Conservation (phyloP, 2,888 invertebrate species). For the Oscheius sp. region DNA sequence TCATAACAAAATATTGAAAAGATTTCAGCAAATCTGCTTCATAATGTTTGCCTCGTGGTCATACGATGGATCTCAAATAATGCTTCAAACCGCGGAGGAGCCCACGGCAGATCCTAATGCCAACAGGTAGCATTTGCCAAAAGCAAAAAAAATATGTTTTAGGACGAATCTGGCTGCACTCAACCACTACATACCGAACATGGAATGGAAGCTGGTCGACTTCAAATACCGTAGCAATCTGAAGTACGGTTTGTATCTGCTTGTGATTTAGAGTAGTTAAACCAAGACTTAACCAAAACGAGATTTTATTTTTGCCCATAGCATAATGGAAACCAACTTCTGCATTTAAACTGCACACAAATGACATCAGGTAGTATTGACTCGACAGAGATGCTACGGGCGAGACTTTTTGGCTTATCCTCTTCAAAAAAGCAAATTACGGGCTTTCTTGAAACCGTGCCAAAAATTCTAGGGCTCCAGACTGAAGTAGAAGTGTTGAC, state of each 20-base stretch:
- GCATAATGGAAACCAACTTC: too few species aligned
- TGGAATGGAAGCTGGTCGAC: constrained; percentile 72
- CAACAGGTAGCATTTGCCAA: constrained; percentile 38
- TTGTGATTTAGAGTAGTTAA: too few species aligned
- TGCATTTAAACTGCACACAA: too few species aligned
- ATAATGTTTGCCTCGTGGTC: constrained; percentile 73
- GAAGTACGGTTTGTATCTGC: constrained; percentile 47
- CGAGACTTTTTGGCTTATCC: too few species aligned
- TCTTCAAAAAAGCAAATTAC: too few species aligned
- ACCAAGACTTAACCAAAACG: too few species aligned
- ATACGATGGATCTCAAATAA: constrained; percentile 69
- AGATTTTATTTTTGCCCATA: too few species aligned
- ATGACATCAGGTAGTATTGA: too few species aligned
- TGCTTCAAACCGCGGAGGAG: constrained; percentile 61
- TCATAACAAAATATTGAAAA: not conserved
- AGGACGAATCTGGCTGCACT: constrained; percentile 62
- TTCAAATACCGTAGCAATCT: constrained; percentile 65
- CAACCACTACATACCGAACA: constrained; percentile 71
- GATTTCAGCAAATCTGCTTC: constrained; percentile 67
- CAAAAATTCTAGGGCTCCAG: too few species aligned
- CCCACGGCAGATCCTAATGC: constrained; percentile 52
- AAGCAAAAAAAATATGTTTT: constrained; percentile 28
- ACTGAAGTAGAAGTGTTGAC: too few species aligned
- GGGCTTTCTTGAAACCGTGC: too few species aligned
- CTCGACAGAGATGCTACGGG: too few species aligned